Percentiles rank a stretch among this genome's conserved stretches.
These are phyloP conservation scores for Smittia sp. DNA, from an alignment of 2,888 invertebrate genomes.

Conservation along the genomic window DNA sequence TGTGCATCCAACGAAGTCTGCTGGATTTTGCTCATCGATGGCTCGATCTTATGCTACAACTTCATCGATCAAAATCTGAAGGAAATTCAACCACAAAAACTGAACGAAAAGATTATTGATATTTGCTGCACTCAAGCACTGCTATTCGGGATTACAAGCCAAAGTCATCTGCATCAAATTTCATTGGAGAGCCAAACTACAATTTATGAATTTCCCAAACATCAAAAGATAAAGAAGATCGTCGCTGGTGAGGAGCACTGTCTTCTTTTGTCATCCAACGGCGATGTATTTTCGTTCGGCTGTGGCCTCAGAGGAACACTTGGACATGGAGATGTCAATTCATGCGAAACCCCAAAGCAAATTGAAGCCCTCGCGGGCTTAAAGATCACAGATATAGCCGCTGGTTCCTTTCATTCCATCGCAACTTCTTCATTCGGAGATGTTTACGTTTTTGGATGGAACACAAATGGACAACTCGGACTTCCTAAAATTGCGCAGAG, in stretches of 20 bases:
- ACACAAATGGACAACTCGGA: constrained; percentile 78
- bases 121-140: too few relatives aligned
- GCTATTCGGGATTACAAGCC: too few relatives aligned
- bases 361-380: constrained; percentile 70
- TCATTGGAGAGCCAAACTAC: neutral
- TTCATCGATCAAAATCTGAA: too few relatives aligned
- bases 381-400: constrained; percentile 61
- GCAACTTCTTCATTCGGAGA: constrained; percentile 72
- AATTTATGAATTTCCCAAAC: constrained; percentile 12
- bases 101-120: too few relatives aligned
- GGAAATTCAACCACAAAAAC: too few relatives aligned
- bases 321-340: constrained; percentile 69
- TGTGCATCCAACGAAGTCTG: too few relatives aligned
- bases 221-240: constrained; percentile 20
- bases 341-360: constrained; percentile 59
- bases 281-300: constrained; percentile 17
- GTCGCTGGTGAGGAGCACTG: constrained; percentile 1
- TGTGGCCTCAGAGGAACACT: constrained; percentile 63
- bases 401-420: constrained; percentile 78
- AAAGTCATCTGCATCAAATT: too few relatives aligned
- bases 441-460: constrained; percentile 85
- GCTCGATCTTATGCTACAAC: too few relatives aligned
- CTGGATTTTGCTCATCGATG: too few relatives aligned
- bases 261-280: neutral
- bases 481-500: constrained; percentile 51